Conservation (phyloP, 2,113 vertebrate genomes). For the Myocastor coypus region DNA sequence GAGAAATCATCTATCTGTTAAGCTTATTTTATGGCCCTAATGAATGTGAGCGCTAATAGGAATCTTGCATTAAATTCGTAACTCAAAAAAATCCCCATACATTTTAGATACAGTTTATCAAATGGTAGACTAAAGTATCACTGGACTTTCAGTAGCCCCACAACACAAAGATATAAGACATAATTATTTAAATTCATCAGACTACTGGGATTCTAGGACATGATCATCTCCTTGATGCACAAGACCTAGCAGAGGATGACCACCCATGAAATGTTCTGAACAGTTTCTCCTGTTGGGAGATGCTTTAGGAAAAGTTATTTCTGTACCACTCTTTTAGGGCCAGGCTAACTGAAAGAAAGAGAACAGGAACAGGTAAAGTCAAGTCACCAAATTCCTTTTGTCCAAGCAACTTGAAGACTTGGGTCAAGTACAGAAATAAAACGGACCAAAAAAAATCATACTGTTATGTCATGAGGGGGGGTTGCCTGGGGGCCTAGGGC, state of each 20-base stretch:
- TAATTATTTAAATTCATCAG: neutral
- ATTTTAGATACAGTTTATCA: slow-evolving; percentile 27
- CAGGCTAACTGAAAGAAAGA: neutral
- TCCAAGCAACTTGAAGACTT: neutral
- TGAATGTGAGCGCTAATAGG: slow-evolving; percentile 30
- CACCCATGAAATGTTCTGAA: neutral
- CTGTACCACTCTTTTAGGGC: neutral
- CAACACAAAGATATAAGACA: slow-evolving; percentile 11
- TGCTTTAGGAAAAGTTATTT: neutral
- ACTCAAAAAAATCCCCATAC: neutral
- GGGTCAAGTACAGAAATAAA: neutral
- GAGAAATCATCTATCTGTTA: neutral
- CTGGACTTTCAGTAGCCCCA: neutral
- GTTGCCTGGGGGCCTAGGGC: neutral
- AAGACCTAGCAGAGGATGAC: neutral
- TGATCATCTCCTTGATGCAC: neutral
- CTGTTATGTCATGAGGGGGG: neutral
- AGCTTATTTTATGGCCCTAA: slow-evolving; percentile 2
- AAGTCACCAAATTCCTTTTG: neutral
- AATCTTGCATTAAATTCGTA: neutral
- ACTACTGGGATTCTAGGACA: neutral
- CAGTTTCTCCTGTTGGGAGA: neutral
- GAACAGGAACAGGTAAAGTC: neutral
- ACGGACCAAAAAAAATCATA: neutral
- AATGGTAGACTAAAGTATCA: neutral